Percentiles rank a stretch among this genome's conserved stretches.
Conservation (phyloP, 2,113 vertebrate species). For the Anolis sagrei region DNA sequence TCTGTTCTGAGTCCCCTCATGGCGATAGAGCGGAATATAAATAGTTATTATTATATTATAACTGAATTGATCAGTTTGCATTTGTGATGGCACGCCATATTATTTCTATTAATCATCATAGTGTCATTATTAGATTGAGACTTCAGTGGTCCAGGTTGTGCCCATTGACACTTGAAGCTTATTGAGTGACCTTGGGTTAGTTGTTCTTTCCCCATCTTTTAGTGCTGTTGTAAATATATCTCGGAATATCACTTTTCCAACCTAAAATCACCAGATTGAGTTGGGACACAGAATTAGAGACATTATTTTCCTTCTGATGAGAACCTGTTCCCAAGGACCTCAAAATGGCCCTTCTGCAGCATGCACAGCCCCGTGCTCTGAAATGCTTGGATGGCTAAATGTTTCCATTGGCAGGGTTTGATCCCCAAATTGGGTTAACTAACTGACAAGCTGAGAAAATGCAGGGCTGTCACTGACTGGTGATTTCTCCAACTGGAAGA, state of each 20-base stretch:
- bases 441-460: not conserved
- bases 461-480: slow-evolving; percentile 10
- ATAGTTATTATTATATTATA: too few species aligned
- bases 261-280: not conserved
- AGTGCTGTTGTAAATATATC: not conserved
- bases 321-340: not conserved
- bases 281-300: too few species aligned
- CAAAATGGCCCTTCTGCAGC: not conserved
- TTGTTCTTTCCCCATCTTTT: too few species aligned
- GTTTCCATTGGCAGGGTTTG: not conserved
- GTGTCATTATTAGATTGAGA: too few species aligned
- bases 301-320: not conserved
- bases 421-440: not conserved
- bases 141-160: too few species aligned
- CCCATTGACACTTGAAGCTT: too few species aligned
- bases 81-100: not conserved
- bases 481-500: not conserved
- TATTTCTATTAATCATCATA: too few species aligned
- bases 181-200: too few species aligned
- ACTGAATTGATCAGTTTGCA: too few species aligned
- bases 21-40: too few species aligned
- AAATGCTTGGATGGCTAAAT: not conserved
- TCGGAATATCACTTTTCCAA: not conserved
- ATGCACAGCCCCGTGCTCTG: too few species aligned
- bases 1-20: too few species aligned